Evolutionary conservation across 1,140 invertebrate genomes (phyloP), one percentile per base, ranked within the genome.

Genomic region (Drosophila cardini): DNA sequence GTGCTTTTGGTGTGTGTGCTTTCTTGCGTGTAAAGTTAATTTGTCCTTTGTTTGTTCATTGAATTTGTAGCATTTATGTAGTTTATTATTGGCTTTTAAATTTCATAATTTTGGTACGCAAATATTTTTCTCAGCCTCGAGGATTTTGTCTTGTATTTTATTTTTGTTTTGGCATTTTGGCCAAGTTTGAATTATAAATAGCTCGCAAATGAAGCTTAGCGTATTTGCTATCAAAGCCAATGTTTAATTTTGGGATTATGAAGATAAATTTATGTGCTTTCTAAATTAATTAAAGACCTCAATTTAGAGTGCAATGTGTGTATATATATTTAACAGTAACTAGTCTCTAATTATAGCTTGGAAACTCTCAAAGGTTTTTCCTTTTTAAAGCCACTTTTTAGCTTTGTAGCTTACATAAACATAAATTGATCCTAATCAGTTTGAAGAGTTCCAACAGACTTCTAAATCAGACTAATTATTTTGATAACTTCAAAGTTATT

Each of bases 1-100:
- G 10, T 50, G 34, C 46, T 3, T n/a, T 38, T 43, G 6, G 36
- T 52, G 40, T 30, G 48, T 36, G 62, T 70, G 26, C 46, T 76
- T 46, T 67, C 61, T 42, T 61, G 42, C 72, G 43, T 70, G 56
- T 65, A 42, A 76, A 72, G 76, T 71, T 83, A 74, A 79, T 73
- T 77, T 72, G 63, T 36, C 53, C 43, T 43, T 67, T 78, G 75
- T 78, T 78, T 86, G 72, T 60, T 68, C 43, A 78, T 64, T 64
- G 82, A 79, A 69, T 76, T 78, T 78, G 64, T 60, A 68, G 46
- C 40, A 73, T 80, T 60, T 70, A 62, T 52, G 50, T 58, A 64
- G 48, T 70, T 67, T 82, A 53, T 71, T 67, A 87, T 86, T 87
- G 68, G 46, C 53, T 68, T 74, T 58, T 16, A 64, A 72, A 21